Evolutionary conservation across 2,888 invertebrate genomes (phyloP).

Genomic region (Eumacrocentrus americanus): DNA sequence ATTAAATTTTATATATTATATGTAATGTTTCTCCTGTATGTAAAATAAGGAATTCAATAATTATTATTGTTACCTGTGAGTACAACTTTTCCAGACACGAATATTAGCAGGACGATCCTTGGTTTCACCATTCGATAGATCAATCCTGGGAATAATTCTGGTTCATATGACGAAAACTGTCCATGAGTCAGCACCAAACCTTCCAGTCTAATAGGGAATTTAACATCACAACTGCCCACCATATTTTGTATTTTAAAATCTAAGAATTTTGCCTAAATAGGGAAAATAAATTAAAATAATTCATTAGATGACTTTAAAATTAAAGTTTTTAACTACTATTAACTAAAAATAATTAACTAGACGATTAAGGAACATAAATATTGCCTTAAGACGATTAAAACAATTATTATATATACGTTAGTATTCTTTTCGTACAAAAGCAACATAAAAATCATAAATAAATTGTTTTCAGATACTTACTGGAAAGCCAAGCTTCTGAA

Average conservation of each 20-base stretch:
- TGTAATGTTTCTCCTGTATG: no score
- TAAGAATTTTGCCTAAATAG: constrained; percentile 74
- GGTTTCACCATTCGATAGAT: constrained; percentile 99
- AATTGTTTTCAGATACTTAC: constrained; percentile 57
- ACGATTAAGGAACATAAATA: no score
- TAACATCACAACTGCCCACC: constrained; percentile 87
- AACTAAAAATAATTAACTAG: no score
- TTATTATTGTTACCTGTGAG: constrained; percentile 80
- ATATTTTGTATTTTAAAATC: constrained; percentile 87
- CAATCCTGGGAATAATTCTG: constrained; percentile 98
- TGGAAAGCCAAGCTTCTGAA: constrained; percentile 80
- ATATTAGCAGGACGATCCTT: constrained; percentile 92
- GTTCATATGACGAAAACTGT: constrained; percentile 85
- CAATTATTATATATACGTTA: neutral
- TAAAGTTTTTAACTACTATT: no score
- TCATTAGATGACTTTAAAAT: no score
- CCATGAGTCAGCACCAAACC: constrained; percentile 82
- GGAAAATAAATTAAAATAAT: constrained; percentile 30
- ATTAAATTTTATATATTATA: no score
- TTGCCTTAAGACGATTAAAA: no score
- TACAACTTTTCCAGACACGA: constrained; percentile 99
- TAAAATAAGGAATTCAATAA: no score
- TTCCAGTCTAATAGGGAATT: constrained; percentile 82
- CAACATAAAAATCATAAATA: constrained; percentile 8
- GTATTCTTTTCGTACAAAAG: no score